Evolutionary conservation across 2,888 invertebrate species (phyloP), one percentile per base, ranked within the genome.

Genomic region (Callyntrura sp.): DNA sequence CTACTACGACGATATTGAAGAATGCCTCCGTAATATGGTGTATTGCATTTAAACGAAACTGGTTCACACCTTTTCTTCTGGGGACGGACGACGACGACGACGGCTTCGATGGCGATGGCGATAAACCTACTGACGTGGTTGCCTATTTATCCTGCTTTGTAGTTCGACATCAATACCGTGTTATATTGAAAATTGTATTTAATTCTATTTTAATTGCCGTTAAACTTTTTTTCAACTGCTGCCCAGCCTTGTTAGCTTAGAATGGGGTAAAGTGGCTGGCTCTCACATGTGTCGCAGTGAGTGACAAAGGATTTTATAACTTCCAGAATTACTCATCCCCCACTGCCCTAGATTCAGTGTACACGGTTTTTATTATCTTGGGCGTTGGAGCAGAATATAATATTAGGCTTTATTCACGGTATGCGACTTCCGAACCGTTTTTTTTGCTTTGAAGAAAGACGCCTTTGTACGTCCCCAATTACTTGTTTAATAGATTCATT

Each of bases 1-100:
- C n/a, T n/a, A n/a, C n/a, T n/a, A n/a, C n/a, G n/a, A n/a, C n/a
- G n/a, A n/a, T n/a, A n/a, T n/a, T n/a, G n/a, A n/a, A n/a, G n/a
- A n/a, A n/a, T n/a, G n/a, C n/a, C n/a, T n/a, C n/a, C n/a, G n/a
- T n/a, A n/a, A n/a, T n/a, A 25, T 5, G 9, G 51, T 25, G 20
- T 55, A 51, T 78, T 25, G n/a, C 70, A 70, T n/a, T 45, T 68
- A 11, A n/a, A 8, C 51, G 25, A 78, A 78, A 78, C 78, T 78
- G 55, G 78, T 78, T 78, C 78, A 78, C 78, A 78, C 78, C 78
- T 78, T 17, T 28, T 65, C 23, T 12, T n/a, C n/a, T n/a, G n/a
- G n/a, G n/a, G n/a, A n/a, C n/a, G n/a, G n/a, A n/a, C n/a, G n/a
- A n/a, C n/a, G n/a, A n/a, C n/a, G n/a, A n/a, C n/a, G n/a, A n/a